Percentiles rank a stretch among this genome's conserved stretches.
Evolutionary conservation across 2,888 invertebrate species (phyloP).

Genomic region (Taphrorychus bicolor): DNA sequence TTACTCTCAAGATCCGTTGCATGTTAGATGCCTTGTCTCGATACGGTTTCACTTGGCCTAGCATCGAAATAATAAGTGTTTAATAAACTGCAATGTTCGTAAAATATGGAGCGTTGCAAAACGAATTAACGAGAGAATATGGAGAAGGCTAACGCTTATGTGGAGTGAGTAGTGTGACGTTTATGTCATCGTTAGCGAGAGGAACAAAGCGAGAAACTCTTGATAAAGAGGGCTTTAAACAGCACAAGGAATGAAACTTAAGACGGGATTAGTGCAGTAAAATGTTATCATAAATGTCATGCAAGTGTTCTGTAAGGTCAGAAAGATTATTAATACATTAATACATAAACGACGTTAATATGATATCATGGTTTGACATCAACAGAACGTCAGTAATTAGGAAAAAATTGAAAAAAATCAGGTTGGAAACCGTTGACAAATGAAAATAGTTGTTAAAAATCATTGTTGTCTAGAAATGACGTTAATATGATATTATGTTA

Average conservation of each 20-base stretch:
- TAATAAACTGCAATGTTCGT: not conserved
- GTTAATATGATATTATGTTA: no score
- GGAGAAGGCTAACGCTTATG: not conserved
- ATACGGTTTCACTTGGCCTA: not conserved
- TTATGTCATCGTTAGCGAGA: not conserved
- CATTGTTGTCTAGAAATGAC: no score
- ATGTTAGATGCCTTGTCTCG: not conserved
- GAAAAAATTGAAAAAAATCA: no score
- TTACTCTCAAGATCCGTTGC: slow-evolving; percentile 13
- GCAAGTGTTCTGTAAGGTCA: no score
- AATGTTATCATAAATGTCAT: no score
- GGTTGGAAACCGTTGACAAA: no score
- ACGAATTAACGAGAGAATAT: not conserved
- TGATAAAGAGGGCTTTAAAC: not conserved
- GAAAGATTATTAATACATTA: no score
- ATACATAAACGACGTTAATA: no score
- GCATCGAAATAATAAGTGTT: not conserved
- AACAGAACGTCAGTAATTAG: no score
- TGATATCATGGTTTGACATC: no score
- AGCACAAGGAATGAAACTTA: not conserved
- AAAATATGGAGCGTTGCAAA: not conserved
- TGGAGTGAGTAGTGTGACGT: not conserved
- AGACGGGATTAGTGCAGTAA: no score
- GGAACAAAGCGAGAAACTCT: not conserved
- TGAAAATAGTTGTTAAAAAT: no score